phyloP scores from a whole-genome alignment of 64 coral and sea anemone genomes.

The Anthopleura sola region DNA sequence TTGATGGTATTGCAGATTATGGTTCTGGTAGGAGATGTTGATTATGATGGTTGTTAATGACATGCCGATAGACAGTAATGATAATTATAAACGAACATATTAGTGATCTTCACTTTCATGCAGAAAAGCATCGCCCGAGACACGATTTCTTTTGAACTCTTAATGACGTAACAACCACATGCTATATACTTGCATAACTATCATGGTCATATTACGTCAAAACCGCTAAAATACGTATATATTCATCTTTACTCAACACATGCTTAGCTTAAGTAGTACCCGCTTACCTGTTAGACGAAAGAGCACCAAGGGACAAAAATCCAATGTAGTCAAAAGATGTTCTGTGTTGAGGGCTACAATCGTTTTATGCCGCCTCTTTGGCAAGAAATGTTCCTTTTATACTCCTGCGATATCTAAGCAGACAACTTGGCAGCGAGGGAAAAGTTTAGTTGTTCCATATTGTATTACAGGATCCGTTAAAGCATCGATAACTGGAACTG shows the following conservation, averaged over 20 bases:
- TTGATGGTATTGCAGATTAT: no score
- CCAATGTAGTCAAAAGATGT: background rate
- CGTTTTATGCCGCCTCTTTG: background rate
- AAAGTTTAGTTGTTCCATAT: background rate
- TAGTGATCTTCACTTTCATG: background rate
- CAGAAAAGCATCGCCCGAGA: no score
- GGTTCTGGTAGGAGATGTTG: no score
- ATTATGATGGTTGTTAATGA: no score
- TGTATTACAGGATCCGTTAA: background rate
- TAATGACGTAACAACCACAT: no score
- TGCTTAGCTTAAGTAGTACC: background rate
- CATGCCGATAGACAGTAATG: no score
- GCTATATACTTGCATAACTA: no score
- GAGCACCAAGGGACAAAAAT: background rate
- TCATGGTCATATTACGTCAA: background rate
- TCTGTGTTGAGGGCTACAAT: no score
- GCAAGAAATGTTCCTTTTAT: background rate
- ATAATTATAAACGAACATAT: no score
- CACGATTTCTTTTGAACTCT: no score
- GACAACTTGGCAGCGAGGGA: background rate
- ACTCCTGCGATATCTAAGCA: background rate
- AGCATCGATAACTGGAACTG: background rate
- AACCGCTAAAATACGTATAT: background rate
- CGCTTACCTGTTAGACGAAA: background rate
- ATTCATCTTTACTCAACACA: background rate